Conservation (phyloP, 2,888 invertebrate species). For the Eretmocerus hayati region DNA sequence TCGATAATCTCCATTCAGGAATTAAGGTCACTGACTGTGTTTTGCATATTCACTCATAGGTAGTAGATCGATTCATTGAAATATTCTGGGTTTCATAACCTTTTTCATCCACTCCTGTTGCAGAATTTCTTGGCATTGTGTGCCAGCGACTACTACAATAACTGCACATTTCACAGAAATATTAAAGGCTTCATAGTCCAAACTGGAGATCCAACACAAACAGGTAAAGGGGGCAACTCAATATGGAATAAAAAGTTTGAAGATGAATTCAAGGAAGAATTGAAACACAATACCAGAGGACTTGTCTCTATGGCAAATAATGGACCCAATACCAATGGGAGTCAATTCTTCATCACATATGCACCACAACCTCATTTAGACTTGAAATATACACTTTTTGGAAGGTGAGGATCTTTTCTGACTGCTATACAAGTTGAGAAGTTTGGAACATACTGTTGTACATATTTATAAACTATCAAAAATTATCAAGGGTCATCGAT, state of each 20-base stretch:
- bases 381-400: constrained; percentile 94
- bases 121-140: constrained; percentile 93
- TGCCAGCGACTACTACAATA: constrained; percentile 87
- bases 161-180: constrained; percentile 68
- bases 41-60: neutral
- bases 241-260: constrained; percentile 97
- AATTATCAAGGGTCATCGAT: constrained; percentile 80
- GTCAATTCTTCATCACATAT: constrained; percentile 97
- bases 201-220: constrained; percentile 78
- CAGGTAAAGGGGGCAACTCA: constrained; percentile 93
- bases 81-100: too few species aligned
- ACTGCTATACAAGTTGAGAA: too few species aligned
- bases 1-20: neutral
- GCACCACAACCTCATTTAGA: constrained; percentile 91
- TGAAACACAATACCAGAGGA: constrained; percentile 88
- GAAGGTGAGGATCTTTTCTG: too few species aligned
- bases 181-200: constrained; percentile 76
- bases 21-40: neutral
- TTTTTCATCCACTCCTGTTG: too few species aligned
- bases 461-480: neutral
- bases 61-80: too few species aligned
- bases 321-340: constrained; percentile 95
- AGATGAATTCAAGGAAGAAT: constrained; percentile 91
- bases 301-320: constrained; percentile 97
- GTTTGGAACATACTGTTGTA: neutral